phyloP scores from a whole-genome alignment of 2,113 vertebrate species.

The Anser cygnoides region DNA sequence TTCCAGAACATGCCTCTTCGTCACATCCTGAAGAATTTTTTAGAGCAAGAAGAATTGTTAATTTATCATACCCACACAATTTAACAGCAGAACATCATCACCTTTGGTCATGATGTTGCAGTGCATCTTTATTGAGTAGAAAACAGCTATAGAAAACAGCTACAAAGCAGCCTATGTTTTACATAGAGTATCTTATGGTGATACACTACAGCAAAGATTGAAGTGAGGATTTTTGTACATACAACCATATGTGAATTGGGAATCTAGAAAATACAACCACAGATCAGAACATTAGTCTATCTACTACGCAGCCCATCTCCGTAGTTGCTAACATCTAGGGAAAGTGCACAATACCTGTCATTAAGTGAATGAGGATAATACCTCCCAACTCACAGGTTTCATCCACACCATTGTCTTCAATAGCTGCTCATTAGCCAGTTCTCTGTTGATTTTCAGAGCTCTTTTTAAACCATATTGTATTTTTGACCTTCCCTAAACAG shows the following conservation, averaged over 20 bases:
- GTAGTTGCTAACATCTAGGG: background rate
- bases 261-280: background rate
- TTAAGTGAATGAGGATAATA: background rate
- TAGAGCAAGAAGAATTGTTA: background rate
- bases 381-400: background rate
- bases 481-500: background rate
- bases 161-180: background rate
- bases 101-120: background rate
- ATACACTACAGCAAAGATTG: background rate
- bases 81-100: background rate
- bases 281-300: background rate
- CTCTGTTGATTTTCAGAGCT: background rate
- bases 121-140: background rate
- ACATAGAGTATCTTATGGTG: background rate
- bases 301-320: background rate
- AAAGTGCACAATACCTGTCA: background rate
- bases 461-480: background rate
- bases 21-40: background rate
- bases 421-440: background rate
- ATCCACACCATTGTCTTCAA: background rate
- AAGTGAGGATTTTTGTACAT: background rate
- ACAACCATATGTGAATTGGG: background rate
- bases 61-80: background rate
- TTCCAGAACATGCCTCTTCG: background rate
- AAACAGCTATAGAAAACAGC: background rate